A percentile compares a stretch with the other conserved stretches of the same genome.
Evolutionary conservation across 2,797 vertebrate genomes (phyloP).

Genomic region (Dromococcyx pavoninus): DNA sequence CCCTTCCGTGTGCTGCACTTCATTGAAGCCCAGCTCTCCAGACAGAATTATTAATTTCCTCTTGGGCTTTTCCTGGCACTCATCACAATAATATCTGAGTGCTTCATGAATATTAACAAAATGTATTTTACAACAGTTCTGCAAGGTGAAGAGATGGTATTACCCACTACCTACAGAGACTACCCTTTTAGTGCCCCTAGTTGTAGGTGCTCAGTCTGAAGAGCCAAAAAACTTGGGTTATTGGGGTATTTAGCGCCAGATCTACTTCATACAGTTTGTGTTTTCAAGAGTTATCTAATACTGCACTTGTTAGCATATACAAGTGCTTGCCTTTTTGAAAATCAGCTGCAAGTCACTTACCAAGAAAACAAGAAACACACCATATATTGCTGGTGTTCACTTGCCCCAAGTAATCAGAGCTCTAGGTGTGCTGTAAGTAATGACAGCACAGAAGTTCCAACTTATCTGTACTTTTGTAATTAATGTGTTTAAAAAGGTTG

Average conservation of each 20-base stretch:
- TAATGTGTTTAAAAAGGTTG: neutral
- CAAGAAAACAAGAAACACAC: neutral
- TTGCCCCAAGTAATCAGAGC: neutral
- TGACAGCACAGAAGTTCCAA: neutral
- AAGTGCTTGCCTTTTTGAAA: neutral
- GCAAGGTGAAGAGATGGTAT: neutral
- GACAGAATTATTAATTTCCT: neutral
- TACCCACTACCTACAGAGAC: neutral
- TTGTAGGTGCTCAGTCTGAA: neutral
- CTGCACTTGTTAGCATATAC: neutral
- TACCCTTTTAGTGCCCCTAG: neutral
- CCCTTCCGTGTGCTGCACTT: rapidly evolving
- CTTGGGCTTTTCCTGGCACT: neutral
- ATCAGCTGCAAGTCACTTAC: neutral
- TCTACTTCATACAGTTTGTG: neutral
- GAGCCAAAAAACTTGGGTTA: neutral
- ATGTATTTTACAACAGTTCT: neutral
- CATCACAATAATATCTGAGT: neutral
- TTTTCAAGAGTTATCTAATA: neutral
- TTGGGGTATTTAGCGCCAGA: neutral
- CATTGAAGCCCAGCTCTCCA: neutral
- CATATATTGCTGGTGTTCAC: neutral
- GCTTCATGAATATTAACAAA: neutral
- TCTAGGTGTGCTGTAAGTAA: neutral
- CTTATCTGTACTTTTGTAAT: neutral